Conservation (phyloP, 2,797 vertebrate genomes). For the Spinibarbus caldwelli region DNA sequence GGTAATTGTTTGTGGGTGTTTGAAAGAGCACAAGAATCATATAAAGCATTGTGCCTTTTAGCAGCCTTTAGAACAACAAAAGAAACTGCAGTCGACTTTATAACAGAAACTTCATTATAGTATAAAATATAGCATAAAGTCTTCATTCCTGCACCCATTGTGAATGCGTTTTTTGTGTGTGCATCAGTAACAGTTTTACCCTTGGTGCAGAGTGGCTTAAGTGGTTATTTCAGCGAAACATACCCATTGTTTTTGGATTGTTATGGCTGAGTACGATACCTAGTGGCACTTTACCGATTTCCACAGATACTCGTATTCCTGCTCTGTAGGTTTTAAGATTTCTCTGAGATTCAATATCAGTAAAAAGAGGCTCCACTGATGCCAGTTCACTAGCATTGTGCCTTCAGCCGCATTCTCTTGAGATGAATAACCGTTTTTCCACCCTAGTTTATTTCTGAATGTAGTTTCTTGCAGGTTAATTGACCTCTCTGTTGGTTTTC, state of each 20-base stretch:
- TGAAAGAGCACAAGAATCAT: background rate
- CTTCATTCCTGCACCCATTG: background rate
- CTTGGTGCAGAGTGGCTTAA: background rate
- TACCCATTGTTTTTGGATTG: background rate
- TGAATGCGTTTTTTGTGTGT: background rate
- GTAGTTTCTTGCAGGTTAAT: conserved; percentile 4
- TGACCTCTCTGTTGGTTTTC: background rate
- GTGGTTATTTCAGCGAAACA: background rate
- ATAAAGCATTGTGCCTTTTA: conserved; percentile 2
- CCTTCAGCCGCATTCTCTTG: background rate
- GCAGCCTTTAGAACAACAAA: background rate
- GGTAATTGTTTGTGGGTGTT: conserved; percentile 19
- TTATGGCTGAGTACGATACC: background rate
- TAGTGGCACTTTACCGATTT: background rate
- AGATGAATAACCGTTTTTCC: conserved; percentile 13
- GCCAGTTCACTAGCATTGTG: background rate
- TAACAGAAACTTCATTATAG: background rate
- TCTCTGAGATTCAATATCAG: background rate
- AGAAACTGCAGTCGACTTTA: background rate
- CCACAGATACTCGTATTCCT: background rate
- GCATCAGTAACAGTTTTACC: background rate
- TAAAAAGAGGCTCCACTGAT: background rate
- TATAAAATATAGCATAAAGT: background rate
- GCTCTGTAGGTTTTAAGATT: background rate
- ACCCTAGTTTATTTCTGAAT: conserved; percentile 7